phyloP scores from a whole-genome alignment of 1,140 invertebrate genomes.

The Hyposmocoma kahamanoa region DNA sequence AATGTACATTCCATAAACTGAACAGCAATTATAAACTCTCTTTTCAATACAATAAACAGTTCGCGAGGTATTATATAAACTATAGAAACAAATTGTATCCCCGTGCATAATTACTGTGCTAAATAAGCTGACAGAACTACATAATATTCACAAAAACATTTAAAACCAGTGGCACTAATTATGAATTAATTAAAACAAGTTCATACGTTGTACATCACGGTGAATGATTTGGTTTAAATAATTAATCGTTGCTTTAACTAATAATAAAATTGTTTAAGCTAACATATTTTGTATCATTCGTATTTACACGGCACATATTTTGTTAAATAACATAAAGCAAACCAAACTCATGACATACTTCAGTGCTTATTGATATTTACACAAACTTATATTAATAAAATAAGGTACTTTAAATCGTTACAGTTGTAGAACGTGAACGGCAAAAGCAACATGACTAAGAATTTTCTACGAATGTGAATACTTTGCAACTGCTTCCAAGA shows the following conservation, averaged over 20 bases:
- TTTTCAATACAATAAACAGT: too few relatives aligned
- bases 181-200: slow-evolving; percentile 37
- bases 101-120: too few relatives aligned
- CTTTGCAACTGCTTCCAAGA: too few relatives aligned
- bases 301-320: slow-evolving; percentile 62
- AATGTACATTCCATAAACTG: too few relatives aligned
- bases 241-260: slow-evolving; percentile 17
- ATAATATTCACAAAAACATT: background rate
- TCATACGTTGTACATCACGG: slow-evolving; percentile 61
- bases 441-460: too few relatives aligned
- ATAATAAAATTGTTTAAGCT: slow-evolving; percentile 13
- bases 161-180: slow-evolving; percentile 54
- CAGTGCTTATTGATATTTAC: slow-evolving; percentile 58
- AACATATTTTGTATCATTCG: slow-evolving; percentile 36
- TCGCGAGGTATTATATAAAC: too few relatives aligned
- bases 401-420: slow-evolving; percentile 55
- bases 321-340: slow-evolving; percentile 40
- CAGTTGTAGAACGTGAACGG: slow-evolving; percentile 18
- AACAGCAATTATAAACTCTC: too few relatives aligned
- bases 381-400: slow-evolving; percentile 51
- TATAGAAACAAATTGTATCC: too few relatives aligned
- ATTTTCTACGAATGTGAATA: too few relatives aligned
- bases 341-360: slow-evolving; percentile 31
- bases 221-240: slow-evolving; percentile 60
- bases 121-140: background rate